Evolutionary conservation across 2,888 invertebrate genomes (phyloP).

Genomic region (Aphodius sticticus): DNA sequence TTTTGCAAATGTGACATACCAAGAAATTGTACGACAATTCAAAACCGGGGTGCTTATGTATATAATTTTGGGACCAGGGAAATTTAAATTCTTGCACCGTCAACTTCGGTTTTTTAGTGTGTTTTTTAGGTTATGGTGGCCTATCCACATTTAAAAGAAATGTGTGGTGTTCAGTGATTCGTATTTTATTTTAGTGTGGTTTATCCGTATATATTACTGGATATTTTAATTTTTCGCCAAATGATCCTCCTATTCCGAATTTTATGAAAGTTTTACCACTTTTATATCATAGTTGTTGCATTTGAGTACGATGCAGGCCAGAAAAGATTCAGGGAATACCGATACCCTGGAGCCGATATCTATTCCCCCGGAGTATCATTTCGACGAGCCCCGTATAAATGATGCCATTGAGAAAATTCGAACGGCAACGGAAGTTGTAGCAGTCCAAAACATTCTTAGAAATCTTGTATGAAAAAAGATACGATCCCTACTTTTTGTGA

Average conservation of each 20-base stretch:
- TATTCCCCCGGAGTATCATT: not conserved
- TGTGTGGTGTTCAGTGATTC: constrained; percentile 21
- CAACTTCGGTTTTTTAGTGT: too few species aligned
- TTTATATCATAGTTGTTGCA: not conserved
- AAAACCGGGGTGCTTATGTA: not conserved
- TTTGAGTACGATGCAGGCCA: not conserved
- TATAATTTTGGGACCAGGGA: not conserved
- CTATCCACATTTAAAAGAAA: constrained; percentile 32
- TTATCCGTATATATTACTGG: not conserved
- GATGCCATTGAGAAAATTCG: not conserved
- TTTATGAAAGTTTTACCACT: not conserved
- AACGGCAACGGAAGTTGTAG: not conserved
- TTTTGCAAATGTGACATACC: too few species aligned
- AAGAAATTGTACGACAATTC: not conserved
- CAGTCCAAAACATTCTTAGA: not conserved
- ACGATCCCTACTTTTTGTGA: not conserved
- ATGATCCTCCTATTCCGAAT: not conserved
- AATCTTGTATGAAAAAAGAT: not conserved
- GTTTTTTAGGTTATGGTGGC: constrained; percentile 26
- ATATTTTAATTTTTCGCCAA: not conserved
- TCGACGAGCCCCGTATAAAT: not conserved
- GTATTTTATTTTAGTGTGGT: constrained; percentile 12
- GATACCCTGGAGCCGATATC: not conserved
- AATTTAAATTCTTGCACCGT: too few species aligned
- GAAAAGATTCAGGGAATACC: not conserved